A percentile compares a stretch with the other conserved stretches of the same genome.
phyloP scores from a whole-genome alignment of 2,888 invertebrate species.

The Scaptomyza polygonia region DNA sequence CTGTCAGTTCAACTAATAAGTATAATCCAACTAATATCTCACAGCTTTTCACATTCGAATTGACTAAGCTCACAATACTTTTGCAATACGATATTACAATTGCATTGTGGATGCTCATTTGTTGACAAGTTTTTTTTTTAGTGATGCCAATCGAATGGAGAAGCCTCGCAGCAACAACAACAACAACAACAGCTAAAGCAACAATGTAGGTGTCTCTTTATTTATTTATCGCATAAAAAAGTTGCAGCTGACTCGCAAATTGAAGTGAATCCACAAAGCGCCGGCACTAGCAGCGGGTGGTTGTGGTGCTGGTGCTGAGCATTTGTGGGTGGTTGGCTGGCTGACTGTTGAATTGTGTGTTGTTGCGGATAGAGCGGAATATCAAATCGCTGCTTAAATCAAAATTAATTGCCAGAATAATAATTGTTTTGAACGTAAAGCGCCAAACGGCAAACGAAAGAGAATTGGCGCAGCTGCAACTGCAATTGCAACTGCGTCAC shows the following conservation, averaged over 20 bases:
- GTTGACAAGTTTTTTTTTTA: conserved; percentile 25
- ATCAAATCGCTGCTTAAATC: conserved; percentile 81
- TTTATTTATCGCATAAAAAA: conserved; percentile 44
- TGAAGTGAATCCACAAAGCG: conserved; percentile 53
- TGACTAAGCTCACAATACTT: conserved; percentile 1
- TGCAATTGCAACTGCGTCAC: conserved; percentile 69
- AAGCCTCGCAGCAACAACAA: conserved; percentile 5
- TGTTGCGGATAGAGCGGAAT: conserved; percentile 51
- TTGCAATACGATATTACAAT: conserved; percentile 1
- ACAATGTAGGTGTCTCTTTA: conserved; percentile 57
- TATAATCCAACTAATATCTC: not conserved
- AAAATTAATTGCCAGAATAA: conserved; percentile 82
- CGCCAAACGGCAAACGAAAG: conserved; percentile 64
- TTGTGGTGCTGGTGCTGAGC: conserved; percentile 40
- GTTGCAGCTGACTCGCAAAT: conserved; percentile 57
- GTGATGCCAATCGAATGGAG: conserved; percentile 23
- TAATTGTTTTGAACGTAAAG: conserved; percentile 80
- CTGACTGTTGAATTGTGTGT: conserved; percentile 10
- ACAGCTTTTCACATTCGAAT: not conserved
- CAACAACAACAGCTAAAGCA: not conserved
- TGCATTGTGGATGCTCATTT: conserved; percentile 41
- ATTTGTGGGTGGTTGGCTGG: conserved; percentile 32
- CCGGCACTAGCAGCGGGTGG: conserved; percentile 59
- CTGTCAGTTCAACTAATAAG: not conserved
- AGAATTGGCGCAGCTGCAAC: conserved; percentile 77